Evolutionary conservation across 2,797 vertebrate genomes (phyloP).

Genomic region (Premnoplex brunnescens): DNA sequence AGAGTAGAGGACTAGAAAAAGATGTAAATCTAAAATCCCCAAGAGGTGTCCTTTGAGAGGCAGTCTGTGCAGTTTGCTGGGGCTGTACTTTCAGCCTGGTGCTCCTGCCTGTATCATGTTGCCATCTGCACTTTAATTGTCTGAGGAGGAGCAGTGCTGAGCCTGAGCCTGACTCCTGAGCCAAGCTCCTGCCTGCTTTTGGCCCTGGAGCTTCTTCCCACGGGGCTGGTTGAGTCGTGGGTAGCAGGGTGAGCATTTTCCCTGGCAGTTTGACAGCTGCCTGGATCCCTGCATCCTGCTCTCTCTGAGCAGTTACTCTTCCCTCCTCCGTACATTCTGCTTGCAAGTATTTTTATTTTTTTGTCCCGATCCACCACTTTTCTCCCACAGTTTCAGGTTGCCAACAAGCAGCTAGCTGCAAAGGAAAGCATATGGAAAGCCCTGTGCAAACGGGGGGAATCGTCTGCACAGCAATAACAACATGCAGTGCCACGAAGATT

Average conservation of each 20-base stretch:
- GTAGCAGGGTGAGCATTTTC: background rate
- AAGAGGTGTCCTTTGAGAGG: background rate
- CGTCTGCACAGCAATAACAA: background rate
- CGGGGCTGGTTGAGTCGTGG: background rate
- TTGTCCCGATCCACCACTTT: background rate
- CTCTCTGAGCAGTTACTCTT: background rate
- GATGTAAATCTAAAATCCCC: background rate
- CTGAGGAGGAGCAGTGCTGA: background rate
- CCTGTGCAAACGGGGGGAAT: background rate
- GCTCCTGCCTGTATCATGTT: accelerated
- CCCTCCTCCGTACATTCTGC: background rate
- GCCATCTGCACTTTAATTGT: background rate
- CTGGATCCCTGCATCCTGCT: background rate
- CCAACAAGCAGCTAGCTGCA: background rate
- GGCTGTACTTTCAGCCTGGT: background rate
- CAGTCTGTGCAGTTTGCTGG: background rate
- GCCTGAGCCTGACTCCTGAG: background rate
- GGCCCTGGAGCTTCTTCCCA: background rate
- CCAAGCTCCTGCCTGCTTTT: background rate
- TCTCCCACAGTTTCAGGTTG: background rate
- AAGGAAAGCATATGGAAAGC: background rate
- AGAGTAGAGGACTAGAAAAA: background rate
- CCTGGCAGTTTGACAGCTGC: background rate
- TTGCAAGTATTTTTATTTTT: background rate
- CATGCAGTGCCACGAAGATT: background rate